Conservation (phyloP, 2,888 invertebrate species). For the Eupeodes luniger region DNA sequence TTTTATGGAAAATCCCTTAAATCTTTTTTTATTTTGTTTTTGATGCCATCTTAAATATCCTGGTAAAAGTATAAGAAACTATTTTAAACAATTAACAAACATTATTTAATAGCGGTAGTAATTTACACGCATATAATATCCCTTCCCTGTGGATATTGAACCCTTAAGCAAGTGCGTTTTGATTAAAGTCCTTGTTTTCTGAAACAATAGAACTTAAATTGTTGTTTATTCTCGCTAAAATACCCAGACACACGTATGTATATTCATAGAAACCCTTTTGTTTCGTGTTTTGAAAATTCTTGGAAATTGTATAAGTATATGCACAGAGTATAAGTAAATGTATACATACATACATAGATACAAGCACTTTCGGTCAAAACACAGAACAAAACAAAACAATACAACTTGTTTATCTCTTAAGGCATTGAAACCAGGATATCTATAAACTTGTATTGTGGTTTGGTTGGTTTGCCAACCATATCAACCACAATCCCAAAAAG, state of each 20-base stretch:
- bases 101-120: not conserved
- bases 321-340: no score
- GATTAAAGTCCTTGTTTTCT: slow-evolving; percentile 30
- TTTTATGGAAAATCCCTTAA: not conserved
- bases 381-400: not conserved
- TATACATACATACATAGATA: not conserved
- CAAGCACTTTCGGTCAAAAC: not conserved
- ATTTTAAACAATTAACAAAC: not conserved
- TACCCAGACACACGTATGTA: no score
- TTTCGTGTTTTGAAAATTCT: not conserved
- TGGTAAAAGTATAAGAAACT: not conserved
- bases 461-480: slow-evolving; percentile 15
- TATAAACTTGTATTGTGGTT: not conserved
- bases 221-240: not conserved
- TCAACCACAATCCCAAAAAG: slow-evolving; percentile 8
- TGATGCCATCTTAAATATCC: not conserved
- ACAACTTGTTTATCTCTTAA: slow-evolving; percentile 52
- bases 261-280: not conserved
- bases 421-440: slow-evolving; percentile 48
- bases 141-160: not conserved
- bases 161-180: slow-evolving; percentile 16
- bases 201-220: slow-evolving; percentile 2
- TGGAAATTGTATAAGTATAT: no score
- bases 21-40: not conserved
- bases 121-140: not conserved